A percentile compares a stretch with the other conserved stretches of the same genome.
Conservation (phyloP, 2,113 vertebrate genomes). For the Oryzias celebensis region DNA sequence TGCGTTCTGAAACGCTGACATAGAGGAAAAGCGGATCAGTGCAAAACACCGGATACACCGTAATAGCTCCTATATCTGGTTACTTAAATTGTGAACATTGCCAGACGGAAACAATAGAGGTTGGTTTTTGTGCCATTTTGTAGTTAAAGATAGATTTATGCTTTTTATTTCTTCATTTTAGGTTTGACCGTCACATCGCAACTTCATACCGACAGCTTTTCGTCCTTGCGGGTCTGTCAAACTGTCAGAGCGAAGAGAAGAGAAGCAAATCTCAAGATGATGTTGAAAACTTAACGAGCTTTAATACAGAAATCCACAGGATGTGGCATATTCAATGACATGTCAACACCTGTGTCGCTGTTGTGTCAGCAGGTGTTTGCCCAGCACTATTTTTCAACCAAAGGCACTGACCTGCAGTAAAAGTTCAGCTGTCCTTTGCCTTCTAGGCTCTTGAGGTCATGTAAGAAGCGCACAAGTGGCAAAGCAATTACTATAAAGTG, state of each 20-base stretch:
- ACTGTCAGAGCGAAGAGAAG: slow-evolving; percentile 6
- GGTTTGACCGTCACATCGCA: slow-evolving; percentile 24
- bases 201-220: slow-evolving; percentile 21
- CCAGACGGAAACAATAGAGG: slow-evolving; percentile 56
- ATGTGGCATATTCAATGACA: slow-evolving; percentile 25
- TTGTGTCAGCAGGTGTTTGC: slow-evolving; percentile 68
- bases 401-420: slow-evolving; percentile 58
- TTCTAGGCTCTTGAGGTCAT: slow-evolving; percentile 47
- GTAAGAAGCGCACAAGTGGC: slow-evolving; percentile 65
- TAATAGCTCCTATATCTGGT: slow-evolving; percentile 61
- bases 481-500: slow-evolving; percentile 71
- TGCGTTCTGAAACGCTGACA: slow-evolving; percentile 67
- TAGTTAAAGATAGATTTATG: slow-evolving; percentile 43
- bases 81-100: slow-evolving; percentile 55
- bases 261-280: neutral
- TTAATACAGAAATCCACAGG: slow-evolving; percentile 36
- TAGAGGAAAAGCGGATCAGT: slow-evolving; percentile 63
- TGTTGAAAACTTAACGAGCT: neutral
- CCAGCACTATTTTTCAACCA: slow-evolving; percentile 45
- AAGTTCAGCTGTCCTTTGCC: slow-evolving; percentile 48
- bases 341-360: slow-evolving; percentile 63
- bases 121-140: slow-evolving; percentile 45
- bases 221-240: slow-evolving; percentile 22
- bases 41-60: slow-evolving; percentile 63
- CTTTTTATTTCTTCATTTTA: slow-evolving; percentile 35